phyloP scores from a whole-genome alignment of 2,113 vertebrate species.

The Paedocypris sp. region DNA sequence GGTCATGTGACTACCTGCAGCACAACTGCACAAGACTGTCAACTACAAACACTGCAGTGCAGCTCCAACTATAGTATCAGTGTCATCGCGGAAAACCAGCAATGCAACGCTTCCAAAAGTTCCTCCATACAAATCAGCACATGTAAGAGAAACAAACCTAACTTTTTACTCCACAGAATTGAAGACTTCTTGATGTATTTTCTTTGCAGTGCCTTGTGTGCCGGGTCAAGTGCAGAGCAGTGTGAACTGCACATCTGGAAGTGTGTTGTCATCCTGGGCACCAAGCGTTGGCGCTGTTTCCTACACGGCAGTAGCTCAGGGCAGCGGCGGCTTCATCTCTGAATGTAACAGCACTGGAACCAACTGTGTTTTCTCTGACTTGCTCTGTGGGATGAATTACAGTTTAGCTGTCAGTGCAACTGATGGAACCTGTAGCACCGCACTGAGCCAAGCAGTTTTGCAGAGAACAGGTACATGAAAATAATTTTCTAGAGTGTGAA shows the following conservation, averaged over 20 bases:
- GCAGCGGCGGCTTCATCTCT: conserved; percentile 19
- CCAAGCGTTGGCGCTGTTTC: conserved; percentile 22
- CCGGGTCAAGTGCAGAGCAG: conserved; percentile 9
- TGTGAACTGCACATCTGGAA: conserved; percentile 22
- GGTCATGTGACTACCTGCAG: conserved; percentile 45
- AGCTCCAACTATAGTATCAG: conserved; percentile 43
- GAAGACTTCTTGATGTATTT: background rate
- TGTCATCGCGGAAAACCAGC: conserved; percentile 19
- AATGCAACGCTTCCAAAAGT: conserved; percentile 25
- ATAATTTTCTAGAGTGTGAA: no score
- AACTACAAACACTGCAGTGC: conserved; percentile 41
- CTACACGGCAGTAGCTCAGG: conserved; percentile 31
- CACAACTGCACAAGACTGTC: conserved; percentile 41
- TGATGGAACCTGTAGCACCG: conserved; percentile 28
- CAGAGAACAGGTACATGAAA: conserved; percentile 20
- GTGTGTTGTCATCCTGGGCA: conserved; percentile 32
- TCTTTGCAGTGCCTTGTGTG: conserved; percentile 24
- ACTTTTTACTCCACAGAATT: no score
- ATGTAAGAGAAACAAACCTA: no score
- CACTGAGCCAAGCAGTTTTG: background rate
- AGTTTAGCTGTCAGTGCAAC: conserved; percentile 31
- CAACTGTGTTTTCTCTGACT: conserved; percentile 26
- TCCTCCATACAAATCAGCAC: background rate
- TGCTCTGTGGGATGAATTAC: conserved; percentile 38
- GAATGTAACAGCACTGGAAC: conserved; percentile 30